Base-by-base conservation (phyloP, 92 coral and sea anemone genomes). In the Virgularia gustaviana region DNA sequence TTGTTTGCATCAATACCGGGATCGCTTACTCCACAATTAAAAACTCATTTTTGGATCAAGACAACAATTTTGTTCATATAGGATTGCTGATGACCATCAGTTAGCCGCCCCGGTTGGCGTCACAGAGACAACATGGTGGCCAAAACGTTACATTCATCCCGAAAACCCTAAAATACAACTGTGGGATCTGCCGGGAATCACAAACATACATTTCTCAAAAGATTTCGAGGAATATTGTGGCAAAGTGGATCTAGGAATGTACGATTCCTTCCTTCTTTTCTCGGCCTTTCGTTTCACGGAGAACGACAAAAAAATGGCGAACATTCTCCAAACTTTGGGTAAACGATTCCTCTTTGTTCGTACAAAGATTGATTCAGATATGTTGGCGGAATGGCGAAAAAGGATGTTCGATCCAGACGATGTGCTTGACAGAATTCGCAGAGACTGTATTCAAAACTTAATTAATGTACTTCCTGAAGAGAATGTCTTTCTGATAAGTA, bases 161-260 rank as follows among this genome's bases (percentile, higher is more conserved):
- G 18, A 16, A n/a, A 65, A 76, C 59, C 51, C 19, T n/a, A 76
- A 76, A 7, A 76, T 76, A 12, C 51, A 25, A 32, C 34, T 76
- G 23, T 76, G 75, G 73, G 81, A 65, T 65, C 38, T 76, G 20
- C 81, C 81, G 19, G 81, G 81, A 1, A 76, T 76, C 30, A 65
- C 76, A 58, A 76, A 76, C 23, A 64, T 63, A 29, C 33, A 6
- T 0, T 65, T 34, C 51, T 49, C 81, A 15, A n/a, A n/a, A n/a
- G 52, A 75, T 42, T 31, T 75, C 35, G 63, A 67, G 16, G 51
- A 65, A 12, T 76, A 65, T 51, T 49, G 78, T 57, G 1, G 28
- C 13, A 47, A 65, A 65, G 65, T 65, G 9, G 33, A 30, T 13
- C 15, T 76, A 23, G 44, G 58, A n/a, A 65, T 15, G 28, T 65